These are phyloP conservation scores for Melanotaenia parkinsoni DNA, from an alignment of 2,797 vertebrate genomes.

Conservation along the genomic window DNA sequence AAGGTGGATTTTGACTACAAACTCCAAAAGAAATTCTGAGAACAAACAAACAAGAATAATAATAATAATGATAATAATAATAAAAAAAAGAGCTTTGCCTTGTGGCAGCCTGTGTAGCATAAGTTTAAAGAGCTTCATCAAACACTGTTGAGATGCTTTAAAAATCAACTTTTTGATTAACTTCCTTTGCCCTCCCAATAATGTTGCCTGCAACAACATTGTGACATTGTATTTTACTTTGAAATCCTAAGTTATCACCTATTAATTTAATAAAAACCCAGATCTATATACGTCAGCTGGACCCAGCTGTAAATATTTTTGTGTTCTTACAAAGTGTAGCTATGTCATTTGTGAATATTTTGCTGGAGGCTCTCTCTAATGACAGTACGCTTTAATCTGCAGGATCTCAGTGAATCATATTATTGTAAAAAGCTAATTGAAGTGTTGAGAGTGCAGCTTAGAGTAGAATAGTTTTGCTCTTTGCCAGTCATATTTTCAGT, in stretches of 20 bases:
- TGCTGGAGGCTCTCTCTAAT: background rate
- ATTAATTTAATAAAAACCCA: background rate
- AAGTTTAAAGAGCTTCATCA: background rate
- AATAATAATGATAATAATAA: background rate
- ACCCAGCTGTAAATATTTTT: background rate
- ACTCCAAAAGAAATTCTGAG: background rate
- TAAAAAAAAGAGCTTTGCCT: background rate
- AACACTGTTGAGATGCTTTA: background rate
- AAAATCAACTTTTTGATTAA: constrained; percentile 7
- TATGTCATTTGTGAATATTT: constrained; percentile 18
- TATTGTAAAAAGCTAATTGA: background rate
- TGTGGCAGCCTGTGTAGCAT: background rate
- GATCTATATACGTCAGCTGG: background rate
- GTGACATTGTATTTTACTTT: background rate
- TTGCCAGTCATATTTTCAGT: background rate
- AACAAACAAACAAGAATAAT: background rate
- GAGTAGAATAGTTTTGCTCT: background rate
- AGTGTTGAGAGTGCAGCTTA: background rate
- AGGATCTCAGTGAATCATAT: background rate
- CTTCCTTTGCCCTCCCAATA: background rate
- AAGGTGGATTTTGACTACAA: background rate
- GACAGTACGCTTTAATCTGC: background rate
- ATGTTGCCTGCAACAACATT: background rate
- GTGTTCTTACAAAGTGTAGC: constrained; percentile 9
- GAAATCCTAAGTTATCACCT: background rate